Evolutionary conservation across 2,888 invertebrate species (phyloP), one percentile per base, ranked within the genome.

Genomic region (Sarcophaga rosellei): DNA sequence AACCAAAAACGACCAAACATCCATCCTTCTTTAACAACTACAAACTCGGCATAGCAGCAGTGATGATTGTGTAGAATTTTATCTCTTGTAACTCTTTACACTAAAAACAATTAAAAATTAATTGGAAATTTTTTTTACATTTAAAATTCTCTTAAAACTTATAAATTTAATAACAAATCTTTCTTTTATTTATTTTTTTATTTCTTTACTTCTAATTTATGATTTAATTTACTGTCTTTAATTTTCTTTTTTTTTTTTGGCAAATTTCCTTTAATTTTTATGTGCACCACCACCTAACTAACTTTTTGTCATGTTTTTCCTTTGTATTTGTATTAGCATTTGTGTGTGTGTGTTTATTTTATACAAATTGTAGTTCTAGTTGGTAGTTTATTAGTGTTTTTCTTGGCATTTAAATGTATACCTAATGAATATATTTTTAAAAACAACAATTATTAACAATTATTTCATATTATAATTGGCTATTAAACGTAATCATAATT

Each of bases 31-130:
- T 47, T 73, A 20, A 47, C 47, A 79, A 70, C 63, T 68, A 70
- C 61, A 83, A 35, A 80, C 84, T 77, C 81, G 84, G 86, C 82
- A 84, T 81, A 86, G 86, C 86, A 86, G 86, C 86, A 86, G 86
- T 86, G 86, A 84, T 84, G 75, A 77, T 84, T 84, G 86, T 75
- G 86, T 86, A 86, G 86, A 86, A 86, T 86, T 88, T 83, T 80
- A 80, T 80, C 76, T 86, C 83, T 78, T 74, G 74, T 53, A 53
- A 15, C 15, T 78, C 74, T 77, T 74, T 8, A 65, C 35, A 79
- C 35, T 47, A 76, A 57, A 84, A 83, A 66, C 11, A 57, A 21
- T 53, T 23, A 63, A 70, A 53, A 76, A 66, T 15, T 59, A 57
- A 77, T n/a, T 53, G 53, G 76, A 73, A 72, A 59, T 45, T 81